These are phyloP conservation scores for Corythornis cristatus DNA, from an alignment of 2,113 vertebrate genomes.

Conservation along the genomic window DNA sequence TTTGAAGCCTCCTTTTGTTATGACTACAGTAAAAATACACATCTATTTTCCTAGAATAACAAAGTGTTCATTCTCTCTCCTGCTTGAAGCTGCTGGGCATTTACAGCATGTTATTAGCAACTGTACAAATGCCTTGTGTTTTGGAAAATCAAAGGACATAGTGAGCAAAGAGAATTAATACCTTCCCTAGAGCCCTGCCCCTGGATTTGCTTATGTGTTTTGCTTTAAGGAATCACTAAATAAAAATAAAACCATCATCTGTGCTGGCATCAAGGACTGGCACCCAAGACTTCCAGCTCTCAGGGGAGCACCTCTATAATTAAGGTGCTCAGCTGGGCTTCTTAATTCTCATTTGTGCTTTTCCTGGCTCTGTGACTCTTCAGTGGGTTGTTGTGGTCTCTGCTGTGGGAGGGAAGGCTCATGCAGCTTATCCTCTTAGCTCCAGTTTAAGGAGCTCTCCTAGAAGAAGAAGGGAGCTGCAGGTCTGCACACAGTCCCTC, in stretches of 20 bases:
- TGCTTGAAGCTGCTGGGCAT: conserved; percentile 22
- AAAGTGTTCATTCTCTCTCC: not conserved
- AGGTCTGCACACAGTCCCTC: not conserved
- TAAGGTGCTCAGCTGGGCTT: not conserved
- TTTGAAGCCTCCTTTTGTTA: conserved; percentile 56
- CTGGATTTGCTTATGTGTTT: not conserved
- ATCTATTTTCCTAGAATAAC: conserved; percentile 56
- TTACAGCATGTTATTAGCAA: conserved; percentile 4
- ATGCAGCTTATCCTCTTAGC: not conserved
- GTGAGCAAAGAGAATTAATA: conserved; percentile 16
- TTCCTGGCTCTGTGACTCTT: not conserved
- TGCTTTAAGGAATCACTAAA: not conserved
- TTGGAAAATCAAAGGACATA: conserved; percentile 41
- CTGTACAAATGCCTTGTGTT: not conserved
- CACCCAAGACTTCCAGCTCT: not conserved
- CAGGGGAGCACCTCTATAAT: not conserved
- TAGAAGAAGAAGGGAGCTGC: not conserved
- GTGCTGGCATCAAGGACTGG: not conserved
- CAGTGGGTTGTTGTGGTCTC: not conserved
- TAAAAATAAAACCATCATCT: not conserved
- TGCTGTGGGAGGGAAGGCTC: not conserved
- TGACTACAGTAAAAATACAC: conserved; percentile 55
- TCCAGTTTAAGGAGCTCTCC: not conserved
- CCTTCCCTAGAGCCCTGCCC: not conserved
- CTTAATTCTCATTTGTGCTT: not conserved